Percentiles rank a stretch among this genome's conserved stretches.
Evolutionary conservation across 2,797 vertebrate species (phyloP).

Genomic region (Salarias fasciatus): DNA sequence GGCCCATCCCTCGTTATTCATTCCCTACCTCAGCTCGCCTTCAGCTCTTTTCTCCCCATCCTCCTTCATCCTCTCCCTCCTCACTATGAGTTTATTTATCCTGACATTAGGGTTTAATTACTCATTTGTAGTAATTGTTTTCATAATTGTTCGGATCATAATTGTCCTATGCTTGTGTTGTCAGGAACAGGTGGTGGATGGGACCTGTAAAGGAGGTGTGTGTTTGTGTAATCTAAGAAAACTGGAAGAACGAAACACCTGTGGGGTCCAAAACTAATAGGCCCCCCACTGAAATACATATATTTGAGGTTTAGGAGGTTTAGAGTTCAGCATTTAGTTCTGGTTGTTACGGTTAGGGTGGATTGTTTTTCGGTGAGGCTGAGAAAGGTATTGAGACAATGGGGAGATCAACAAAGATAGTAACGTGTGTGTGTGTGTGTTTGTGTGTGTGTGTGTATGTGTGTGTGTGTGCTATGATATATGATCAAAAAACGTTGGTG

Average conservation of each 20-base stretch:
- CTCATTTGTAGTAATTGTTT: constrained; percentile 83
- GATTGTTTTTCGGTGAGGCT: constrained; percentile 4
- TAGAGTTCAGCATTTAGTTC: too few species aligned
- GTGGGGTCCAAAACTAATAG: too few species aligned
- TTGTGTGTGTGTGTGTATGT: constrained; percentile 1
- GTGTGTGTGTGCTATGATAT: too few species aligned
- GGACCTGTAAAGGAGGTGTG: constrained; percentile 51
- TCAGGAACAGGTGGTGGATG: constrained; percentile 65
- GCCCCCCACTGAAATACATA: too few species aligned
- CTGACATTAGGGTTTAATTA: constrained; percentile 78
- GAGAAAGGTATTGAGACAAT: too few species aligned
- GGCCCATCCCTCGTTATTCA: constrained; percentile 31
- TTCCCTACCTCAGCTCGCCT: constrained; percentile 32
- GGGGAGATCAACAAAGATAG: too few species aligned
- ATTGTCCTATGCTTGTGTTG: constrained; percentile 59
- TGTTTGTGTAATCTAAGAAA: not conserved
- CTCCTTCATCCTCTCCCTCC: constrained; percentile 46
- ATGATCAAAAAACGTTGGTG: constrained; percentile 35
- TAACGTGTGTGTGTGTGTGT: constrained; percentile 10
- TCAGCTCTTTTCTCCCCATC: constrained; percentile 34
- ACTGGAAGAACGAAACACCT: too few species aligned
- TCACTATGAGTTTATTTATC: constrained; percentile 73
- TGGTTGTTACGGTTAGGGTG: not conserved
- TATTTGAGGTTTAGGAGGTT: too few species aligned
- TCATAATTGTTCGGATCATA: constrained; percentile 74